Evolutionary conservation across 2,797 vertebrate genomes (phyloP), one percentile per base, ranked within the genome.

Genomic region (Avahi laniger): DNA sequence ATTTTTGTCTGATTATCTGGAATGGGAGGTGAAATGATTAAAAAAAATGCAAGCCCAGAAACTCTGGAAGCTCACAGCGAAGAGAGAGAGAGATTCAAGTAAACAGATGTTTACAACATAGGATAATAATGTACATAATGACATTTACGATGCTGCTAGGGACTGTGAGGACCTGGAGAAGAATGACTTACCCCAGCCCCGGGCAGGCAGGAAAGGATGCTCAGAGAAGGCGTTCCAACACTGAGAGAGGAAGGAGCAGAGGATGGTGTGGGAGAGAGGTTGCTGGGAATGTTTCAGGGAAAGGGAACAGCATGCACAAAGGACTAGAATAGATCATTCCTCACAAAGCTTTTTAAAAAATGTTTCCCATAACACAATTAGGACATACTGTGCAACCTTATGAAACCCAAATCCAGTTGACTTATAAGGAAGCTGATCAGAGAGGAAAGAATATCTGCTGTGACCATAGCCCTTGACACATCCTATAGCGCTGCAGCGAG

Each of bases 91-190:
- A 22, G 2, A 22, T 7, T 70, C 50, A 18, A 52, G 48, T 24
- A 57, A 43, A 26, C 2, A 28, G 4, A 46, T 11, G 2, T 59
- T 86, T n/a, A 33, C 7, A 5, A 18, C 30, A 1, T 0, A 20
- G 38, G 1, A 9, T 17, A 13, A 35, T 14, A 3, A 5, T 30
- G 20, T 10, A 28, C 11, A 0, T 15, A 12, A 24, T n/a, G 38
- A 20, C 24, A n/a, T 73, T 35, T 50, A 22, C 2, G 8, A 13
- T 50, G 57, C 57, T 83, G 1, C 12, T 5, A n/a, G 54, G 59
- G 28, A 2, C 75, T 26, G 0, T 48, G 41, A 30, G 65, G 13
- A 26, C 61, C 8, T 12, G 1, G 9, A 24, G 48, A n/a, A 82
- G n/a, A 54, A 13, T 0, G 1, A 2, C 5, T 28, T 20, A 6